Conservation (phyloP, 2,797 vertebrate species). For the Tenualosa ilisha region DNA sequence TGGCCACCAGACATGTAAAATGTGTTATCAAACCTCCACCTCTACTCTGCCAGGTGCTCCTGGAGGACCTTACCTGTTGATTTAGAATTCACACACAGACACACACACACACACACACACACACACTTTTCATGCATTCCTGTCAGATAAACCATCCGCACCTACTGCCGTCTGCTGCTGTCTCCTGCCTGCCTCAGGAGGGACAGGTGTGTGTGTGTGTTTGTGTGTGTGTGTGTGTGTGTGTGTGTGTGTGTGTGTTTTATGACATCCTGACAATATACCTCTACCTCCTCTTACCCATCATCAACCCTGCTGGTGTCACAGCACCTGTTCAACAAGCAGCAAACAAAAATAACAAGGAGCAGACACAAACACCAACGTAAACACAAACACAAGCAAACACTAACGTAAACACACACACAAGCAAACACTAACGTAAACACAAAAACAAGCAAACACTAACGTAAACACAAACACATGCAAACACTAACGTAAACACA, state of each 20-base stretch:
- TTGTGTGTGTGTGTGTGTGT: conserved; percentile 19
- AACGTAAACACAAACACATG: too few species aligned
- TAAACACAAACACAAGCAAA: too few species aligned
- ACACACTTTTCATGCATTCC: too few species aligned
- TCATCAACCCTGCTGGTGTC: background rate
- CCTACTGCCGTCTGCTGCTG: background rate
- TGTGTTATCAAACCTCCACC: background rate
- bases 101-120: background rate
- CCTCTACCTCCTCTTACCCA: too few species aligned
- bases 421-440: too few species aligned
- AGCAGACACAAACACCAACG: background rate
- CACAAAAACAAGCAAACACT: too few species aligned
- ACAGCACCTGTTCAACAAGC: background rate
- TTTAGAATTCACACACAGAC: conserved; percentile 24
- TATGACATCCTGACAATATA: background rate
- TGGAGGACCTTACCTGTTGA: conserved; percentile 42
- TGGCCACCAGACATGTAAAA: too few species aligned
- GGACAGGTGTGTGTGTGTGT: conserved; percentile 32
- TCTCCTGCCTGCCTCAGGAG: background rate
- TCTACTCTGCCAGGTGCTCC: conserved; percentile 33
- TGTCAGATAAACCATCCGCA: too few species aligned
- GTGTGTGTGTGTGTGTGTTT: background rate
- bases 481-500: background rate
- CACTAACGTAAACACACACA: too few species aligned
- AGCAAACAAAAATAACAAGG: background rate